Percentiles rank a stretch among this genome's conserved stretches.
phyloP scores from a whole-genome alignment of 2,113 vertebrate genomes.

The Gallinago media region DNA sequence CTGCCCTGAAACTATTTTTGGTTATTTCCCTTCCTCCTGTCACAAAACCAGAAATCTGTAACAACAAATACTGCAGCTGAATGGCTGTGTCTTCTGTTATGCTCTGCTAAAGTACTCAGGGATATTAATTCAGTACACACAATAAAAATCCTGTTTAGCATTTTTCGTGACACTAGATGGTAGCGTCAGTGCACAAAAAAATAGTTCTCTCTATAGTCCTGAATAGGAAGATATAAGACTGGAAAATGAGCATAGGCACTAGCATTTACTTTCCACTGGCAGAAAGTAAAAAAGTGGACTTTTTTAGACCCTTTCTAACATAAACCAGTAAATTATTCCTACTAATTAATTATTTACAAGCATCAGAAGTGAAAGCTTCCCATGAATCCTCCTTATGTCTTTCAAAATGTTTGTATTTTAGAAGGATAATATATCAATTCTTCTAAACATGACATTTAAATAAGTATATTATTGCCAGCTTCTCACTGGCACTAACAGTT shows the following conservation, averaged over 20 bases:
- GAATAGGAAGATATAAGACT: neutral
- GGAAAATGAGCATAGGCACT: neutral
- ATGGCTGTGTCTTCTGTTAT: neutral
- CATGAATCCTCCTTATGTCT: neutral
- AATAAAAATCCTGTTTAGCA: neutral
- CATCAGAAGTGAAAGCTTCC: neutral
- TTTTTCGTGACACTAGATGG: slow-evolving; percentile 17
- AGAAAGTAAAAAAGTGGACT: neutral
- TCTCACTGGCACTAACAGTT: neutral
- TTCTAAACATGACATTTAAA: neutral
- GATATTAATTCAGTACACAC: neutral
- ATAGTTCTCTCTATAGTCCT: neutral
- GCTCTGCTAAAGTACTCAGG: neutral
- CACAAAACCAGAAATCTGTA: slow-evolving; percentile 35
- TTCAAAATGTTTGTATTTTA: neutral
- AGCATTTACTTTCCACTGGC: neutral
- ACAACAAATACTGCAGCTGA: slow-evolving; percentile 25
- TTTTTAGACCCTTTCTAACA: neutral
- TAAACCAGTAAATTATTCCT: neutral
- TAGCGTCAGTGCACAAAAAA: neutral
- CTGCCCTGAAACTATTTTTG: slow-evolving; percentile 47
- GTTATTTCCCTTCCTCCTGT: slow-evolving; percentile 10
- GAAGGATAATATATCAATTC: neutral
- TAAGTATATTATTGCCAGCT: neutral
- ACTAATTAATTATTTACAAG: neutral